A percentile compares a stretch with the other conserved stretches of the same genome.
Evolutionary conservation across 2,113 vertebrate species (phyloP).

Genomic region (Mus pahari): DNA sequence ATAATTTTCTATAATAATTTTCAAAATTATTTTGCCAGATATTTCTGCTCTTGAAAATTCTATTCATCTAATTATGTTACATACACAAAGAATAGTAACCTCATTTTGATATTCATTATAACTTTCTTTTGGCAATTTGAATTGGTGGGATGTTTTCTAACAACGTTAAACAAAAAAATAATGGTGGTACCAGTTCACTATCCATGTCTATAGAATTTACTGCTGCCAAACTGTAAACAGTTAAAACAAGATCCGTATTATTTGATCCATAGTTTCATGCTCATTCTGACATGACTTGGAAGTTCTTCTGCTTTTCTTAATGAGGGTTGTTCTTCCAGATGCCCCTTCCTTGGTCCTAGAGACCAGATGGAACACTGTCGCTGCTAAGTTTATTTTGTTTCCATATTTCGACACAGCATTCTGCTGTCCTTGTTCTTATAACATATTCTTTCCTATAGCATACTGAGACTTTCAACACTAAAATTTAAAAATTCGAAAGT

Average conservation of each 20-base stretch:
- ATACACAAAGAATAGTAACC: neutral
- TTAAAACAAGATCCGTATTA: neutral
- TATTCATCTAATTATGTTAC: neutral
- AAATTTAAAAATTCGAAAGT: neutral
- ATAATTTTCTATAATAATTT: neutral
- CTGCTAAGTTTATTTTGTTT: neutral
- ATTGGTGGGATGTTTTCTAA: neutral
- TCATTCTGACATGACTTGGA: neutral
- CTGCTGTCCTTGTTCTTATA: neutral
- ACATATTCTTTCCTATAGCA: neutral
- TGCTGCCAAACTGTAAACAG: neutral
- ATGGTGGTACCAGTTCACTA: neutral
- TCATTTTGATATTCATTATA: neutral
- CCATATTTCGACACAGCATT: neutral
- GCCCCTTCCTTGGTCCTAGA: neutral
- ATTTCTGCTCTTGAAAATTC: slow-evolving; percentile 1
- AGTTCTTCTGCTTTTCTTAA: neutral
- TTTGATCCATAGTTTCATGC: neutral
- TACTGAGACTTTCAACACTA: neutral
- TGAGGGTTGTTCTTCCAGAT: neutral
- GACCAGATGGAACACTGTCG: neutral
- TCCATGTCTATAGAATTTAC: neutral
- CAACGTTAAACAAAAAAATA: neutral
- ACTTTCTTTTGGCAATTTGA: neutral
- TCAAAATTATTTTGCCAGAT: neutral